A percentile compares a stretch with the other conserved stretches of the same genome.
Evolutionary conservation across 2,113 vertebrate genomes (phyloP).

Genomic region (Nycticryphes semicollaris): DNA sequence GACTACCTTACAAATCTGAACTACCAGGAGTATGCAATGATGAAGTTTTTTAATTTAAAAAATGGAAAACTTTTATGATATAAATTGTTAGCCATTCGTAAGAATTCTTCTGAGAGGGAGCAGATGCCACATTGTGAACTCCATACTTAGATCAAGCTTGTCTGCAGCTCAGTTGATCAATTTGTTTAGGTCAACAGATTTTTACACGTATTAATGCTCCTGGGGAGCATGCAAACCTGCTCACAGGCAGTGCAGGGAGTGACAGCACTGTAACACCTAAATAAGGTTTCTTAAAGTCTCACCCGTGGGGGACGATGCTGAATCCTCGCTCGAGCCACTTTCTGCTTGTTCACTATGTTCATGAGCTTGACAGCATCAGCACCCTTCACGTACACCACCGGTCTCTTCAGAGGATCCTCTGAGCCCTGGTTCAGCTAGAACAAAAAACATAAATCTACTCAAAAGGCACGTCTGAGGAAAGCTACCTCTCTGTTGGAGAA

Average conservation of each 20-base stretch:
- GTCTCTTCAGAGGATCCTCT: conserved; percentile 95
- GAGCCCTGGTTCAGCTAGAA: conserved; percentile 90
- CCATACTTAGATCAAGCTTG: not conserved
- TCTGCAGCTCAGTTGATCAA: not conserved
- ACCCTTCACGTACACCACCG: conserved; percentile 98
- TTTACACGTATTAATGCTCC: not conserved
- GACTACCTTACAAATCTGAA: not conserved
- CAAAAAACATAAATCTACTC: not conserved
- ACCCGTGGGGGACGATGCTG: conserved; percentile 94
- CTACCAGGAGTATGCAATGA: not conserved
- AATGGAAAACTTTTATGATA: not conserved
- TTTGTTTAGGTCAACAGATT: not conserved
- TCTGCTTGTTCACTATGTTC: conserved; percentile 99
- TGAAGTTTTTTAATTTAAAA: not conserved
- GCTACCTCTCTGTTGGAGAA: not conserved
- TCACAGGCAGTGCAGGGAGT: not conserved
- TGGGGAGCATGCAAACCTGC: not conserved
- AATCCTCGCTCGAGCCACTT: conserved; percentile 94
- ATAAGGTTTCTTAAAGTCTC: conserved; percentile 59
- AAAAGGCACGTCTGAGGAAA: not conserved
- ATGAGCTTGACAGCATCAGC: conserved; percentile 96
- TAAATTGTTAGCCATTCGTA: not conserved
- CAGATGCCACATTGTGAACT: not conserved
- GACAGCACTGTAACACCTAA: not conserved
- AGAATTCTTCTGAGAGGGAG: not conserved